Evolutionary conservation across 2,888 invertebrate genomes (phyloP).

Genomic region (Asteroscopus sphinx): DNA sequence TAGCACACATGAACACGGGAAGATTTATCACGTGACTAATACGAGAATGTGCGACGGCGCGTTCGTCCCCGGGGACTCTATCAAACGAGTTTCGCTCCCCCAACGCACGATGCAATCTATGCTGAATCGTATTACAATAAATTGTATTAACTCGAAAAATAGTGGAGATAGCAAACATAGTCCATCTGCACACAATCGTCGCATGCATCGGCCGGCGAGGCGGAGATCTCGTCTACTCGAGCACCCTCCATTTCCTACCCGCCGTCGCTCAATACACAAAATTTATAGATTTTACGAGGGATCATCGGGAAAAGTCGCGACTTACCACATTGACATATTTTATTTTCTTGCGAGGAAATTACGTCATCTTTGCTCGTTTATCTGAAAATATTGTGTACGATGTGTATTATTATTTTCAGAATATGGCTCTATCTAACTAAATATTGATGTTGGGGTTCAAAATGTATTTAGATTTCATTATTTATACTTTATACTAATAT

Average conservation of each 20-base stretch:
- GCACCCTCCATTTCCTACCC: slow-evolving; percentile 80
- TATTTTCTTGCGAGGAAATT: slow-evolving; percentile 84
- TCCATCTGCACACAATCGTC: slow-evolving; percentile 88
- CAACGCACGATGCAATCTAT: slow-evolving; percentile 88
- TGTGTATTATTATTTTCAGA: slow-evolving; percentile 39
- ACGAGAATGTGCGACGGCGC: slow-evolving; percentile 84
- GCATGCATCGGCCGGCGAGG: slow-evolving; percentile 69
- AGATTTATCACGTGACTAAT: slow-evolving; percentile 90
- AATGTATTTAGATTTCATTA: slow-evolving; percentile 15
- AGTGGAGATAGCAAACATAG: slow-evolving; percentile 89
- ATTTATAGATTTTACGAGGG: slow-evolving; percentile 89
- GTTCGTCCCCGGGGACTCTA: slow-evolving; percentile 85
- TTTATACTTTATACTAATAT: too few species aligned
- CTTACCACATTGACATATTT: slow-evolving; percentile 86
- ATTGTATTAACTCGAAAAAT: slow-evolving; percentile 90
- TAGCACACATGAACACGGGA: slow-evolving; percentile 75
- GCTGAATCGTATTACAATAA: slow-evolving; percentile 90
- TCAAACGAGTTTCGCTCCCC: slow-evolving; percentile 89
- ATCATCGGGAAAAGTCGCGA: slow-evolving; percentile 83
- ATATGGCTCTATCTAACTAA: slow-evolving; percentile 32
- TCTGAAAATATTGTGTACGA: slow-evolving; percentile 59
- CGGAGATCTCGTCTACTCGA: slow-evolving; percentile 58
- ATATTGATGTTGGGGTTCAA: slow-evolving; percentile 20
- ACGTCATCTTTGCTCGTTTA: slow-evolving; percentile 80
- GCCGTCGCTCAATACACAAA: slow-evolving; percentile 73